Percentiles rank a stretch among this genome's conserved stretches.
Conservation (phyloP, 1,140 invertebrate species). For the Apis florea region DNA sequence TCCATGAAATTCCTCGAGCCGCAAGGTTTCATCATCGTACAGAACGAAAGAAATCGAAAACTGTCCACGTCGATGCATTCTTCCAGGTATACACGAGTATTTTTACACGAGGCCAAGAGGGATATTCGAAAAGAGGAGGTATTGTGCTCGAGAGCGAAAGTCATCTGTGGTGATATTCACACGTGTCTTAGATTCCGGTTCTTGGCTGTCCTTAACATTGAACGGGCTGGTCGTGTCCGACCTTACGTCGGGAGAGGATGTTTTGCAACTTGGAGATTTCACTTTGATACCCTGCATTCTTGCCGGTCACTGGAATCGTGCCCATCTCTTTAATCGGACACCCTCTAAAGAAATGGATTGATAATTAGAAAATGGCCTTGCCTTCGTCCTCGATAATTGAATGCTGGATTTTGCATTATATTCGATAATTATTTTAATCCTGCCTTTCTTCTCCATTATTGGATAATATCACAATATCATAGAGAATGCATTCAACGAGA, state of each 20-base stretch:
- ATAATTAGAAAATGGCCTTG: too few species aligned
- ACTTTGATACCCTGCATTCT: constrained; percentile 51
- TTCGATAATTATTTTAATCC: too few species aligned
- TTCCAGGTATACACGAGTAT: not conserved
- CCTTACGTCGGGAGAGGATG: constrained; percentile 55
- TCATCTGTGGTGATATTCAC: constrained; percentile 43
- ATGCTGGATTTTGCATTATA: too few species aligned
- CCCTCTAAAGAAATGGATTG: too few species aligned
- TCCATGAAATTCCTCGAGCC: constrained; percentile 64
- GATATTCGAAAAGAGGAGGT: not conserved
- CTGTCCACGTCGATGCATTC: constrained; percentile 38
- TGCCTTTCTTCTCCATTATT: too few species aligned
- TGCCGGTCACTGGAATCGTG: not conserved
- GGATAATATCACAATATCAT: too few species aligned
- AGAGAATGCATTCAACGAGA: too few species aligned
- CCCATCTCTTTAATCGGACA: not conserved
- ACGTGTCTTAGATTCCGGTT: constrained; percentile 56
- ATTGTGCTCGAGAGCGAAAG: constrained; percentile 42
- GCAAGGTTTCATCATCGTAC: constrained; percentile 57
- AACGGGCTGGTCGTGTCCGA: constrained; percentile 48
- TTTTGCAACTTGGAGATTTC: constrained; percentile 64
- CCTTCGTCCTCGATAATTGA: too few species aligned
- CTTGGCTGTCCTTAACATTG: constrained; percentile 64
- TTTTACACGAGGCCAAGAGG: not conserved
- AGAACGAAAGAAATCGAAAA: constrained; percentile 55